These are phyloP conservation scores for Clinocottus analis DNA, from an alignment of 2,113 vertebrate genomes.

Conservation along the genomic window DNA sequence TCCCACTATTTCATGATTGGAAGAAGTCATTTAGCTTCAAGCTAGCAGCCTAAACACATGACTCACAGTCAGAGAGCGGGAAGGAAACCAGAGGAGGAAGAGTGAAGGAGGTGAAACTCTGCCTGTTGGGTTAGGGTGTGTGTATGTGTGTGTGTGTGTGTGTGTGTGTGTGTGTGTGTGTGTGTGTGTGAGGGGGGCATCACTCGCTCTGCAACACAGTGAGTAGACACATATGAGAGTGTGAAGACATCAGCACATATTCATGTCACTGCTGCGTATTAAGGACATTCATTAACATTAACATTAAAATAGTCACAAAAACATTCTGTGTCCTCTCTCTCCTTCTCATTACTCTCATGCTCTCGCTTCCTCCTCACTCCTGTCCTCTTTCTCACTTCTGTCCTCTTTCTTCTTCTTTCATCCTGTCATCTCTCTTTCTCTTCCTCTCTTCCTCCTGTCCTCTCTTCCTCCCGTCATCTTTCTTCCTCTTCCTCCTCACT, in stretches of 20 bases:
- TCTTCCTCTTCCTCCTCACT: no score
- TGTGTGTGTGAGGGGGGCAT: constrained; percentile 14
- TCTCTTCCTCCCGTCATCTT: no score
- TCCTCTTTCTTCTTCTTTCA: no score
- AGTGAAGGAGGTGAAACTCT: constrained; percentile 62
- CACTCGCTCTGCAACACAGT: constrained; percentile 26
- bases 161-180: constrained; percentile 19
- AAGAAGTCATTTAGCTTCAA: neutral
- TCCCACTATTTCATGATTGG: neutral
- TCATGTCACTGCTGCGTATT: constrained; percentile 1
- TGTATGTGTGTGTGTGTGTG: constrained; percentile 15
- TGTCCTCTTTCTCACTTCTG: no score
- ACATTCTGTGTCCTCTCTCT: no score
- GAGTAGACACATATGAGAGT: neutral
- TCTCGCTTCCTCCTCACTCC: no score
- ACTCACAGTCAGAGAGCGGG: neutral
- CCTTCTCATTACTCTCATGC: no score
- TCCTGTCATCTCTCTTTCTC: no score
- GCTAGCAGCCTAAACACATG: neutral
- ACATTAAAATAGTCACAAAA: no score
- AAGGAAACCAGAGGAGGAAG: constrained; percentile 21
- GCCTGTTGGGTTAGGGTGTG: constrained; percentile 63
- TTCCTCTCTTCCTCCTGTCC: no score
- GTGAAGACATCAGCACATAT: neutral
- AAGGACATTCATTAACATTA: no score